Evolutionary conservation across 1,140 invertebrate genomes (phyloP), one percentile per base, ranked within the genome.

Genomic region (Neocloeon triangulifer): DNA sequence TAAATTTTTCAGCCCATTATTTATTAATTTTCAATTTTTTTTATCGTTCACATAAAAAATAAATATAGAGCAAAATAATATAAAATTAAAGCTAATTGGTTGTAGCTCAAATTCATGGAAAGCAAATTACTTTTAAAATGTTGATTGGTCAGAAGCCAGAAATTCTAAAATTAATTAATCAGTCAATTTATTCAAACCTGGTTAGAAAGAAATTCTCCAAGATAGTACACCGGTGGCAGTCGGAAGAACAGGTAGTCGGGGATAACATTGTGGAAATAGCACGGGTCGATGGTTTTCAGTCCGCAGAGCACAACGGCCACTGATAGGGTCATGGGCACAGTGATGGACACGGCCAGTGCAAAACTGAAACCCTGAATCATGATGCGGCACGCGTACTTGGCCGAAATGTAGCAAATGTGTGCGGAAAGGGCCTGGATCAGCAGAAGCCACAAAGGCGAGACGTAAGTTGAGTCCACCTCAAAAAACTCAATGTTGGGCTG

Each of bases 361-460:
- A 58, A 59, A 30, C 53, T 47, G 19, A 56, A 43, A 13, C 39
- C 45, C 34, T 50, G 48, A 29, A 50, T 47, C 10, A 40, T 38
- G 26, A 48, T 45, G 34, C 41, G 40, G 28, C 43, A 46, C 4
- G 44, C 43, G 21, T 43, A 43, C 25, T 43, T 46, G 8, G 45
- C 49, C 15, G 45, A 12, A 37, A 89, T 73, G 44, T 91, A 94
- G 41, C 77, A 80, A 17, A 86, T 57, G 47, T 88, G 86, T 5
- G 82, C 70, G 4, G 78, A 68, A 30, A 74, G 56, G 27, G 89
- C 68, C 51, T 88, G 81, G 26, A 88, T 64, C 1, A 89, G 47
- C 19, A 86, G 49, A 0, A 88, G 70, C 44, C 79, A 79, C 17
- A 81, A 56, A 0, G 77, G 66, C 2, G 74, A 72, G 44, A n/a